These are phyloP conservation scores for Forbesichthys agassizii DNA, from an alignment of 2,113 vertebrate species.

Conservation along the genomic window DNA sequence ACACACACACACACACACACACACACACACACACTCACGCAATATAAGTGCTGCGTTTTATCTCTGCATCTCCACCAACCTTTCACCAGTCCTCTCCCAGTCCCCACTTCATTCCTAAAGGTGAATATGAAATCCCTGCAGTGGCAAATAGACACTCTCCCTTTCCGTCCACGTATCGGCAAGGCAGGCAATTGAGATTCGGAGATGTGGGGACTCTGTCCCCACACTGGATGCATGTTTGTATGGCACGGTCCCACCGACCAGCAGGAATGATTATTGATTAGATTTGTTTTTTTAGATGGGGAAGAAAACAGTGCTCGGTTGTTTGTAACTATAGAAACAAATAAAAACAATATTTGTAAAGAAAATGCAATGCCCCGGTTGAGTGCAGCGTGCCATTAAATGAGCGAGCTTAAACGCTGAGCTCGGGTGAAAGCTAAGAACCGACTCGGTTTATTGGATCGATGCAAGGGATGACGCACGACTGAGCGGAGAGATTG, in stretches of 20 bases:
- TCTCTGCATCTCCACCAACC: neutral
- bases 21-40: neutral
- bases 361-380: neutral
- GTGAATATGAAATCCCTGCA: slow-evolving; percentile 43
- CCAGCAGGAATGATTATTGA: slow-evolving; percentile 56
- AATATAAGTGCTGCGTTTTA: slow-evolving; percentile 1
- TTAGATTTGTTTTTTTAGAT: slow-evolving; percentile 21
- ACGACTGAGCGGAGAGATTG: neutral
- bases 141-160: slow-evolving; percentile 50
- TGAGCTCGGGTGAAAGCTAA: slow-evolving; percentile 42
- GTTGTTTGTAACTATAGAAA: too few species aligned
- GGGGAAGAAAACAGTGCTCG: neutral
- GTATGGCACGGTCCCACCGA: neutral
- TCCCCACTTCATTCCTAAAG: slow-evolving; percentile 10
- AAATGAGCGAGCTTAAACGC: slow-evolving; percentile 20
- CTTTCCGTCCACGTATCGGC: slow-evolving; percentile 36
- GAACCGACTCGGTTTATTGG: slow-evolving; percentile 59
- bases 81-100: slow-evolving; percentile 1
- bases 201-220: slow-evolving; percentile 32
- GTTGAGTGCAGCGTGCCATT: slow-evolving; percentile 31
- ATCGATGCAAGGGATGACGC: slow-evolving; percentile 60
- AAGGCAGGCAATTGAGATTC: slow-evolving; percentile 57
- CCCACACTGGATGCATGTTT: neutral
- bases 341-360: too few species aligned
- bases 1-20: neutral